Percentiles rank a stretch among this genome's conserved stretches.
These are phyloP conservation scores for Onychostruthus taczanowskii DNA, from an alignment of 2,113 vertebrate species.

Conservation along the genomic window DNA sequence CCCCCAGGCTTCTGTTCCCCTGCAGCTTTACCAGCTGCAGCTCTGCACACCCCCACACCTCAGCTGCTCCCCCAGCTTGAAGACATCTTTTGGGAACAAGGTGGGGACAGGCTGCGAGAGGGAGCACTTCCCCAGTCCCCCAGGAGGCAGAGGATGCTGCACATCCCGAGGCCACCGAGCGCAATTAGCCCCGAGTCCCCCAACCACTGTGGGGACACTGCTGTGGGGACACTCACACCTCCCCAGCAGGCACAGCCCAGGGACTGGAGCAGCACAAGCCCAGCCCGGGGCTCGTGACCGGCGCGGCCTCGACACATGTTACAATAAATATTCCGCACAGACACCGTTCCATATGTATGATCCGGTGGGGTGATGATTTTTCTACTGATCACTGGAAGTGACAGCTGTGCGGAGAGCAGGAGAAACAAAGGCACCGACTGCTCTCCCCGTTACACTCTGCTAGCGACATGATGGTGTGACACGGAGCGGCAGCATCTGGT, in stretches of 20 bases:
- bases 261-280: not conserved
- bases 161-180: not conserved
- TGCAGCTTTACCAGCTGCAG: not conserved
- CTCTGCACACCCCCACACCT: not conserved
- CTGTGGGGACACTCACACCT: rapidly evolving
- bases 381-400: constrained; percentile 73
- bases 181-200: not conserved
- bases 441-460: constrained; percentile 59
- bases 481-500: constrained; percentile 71
- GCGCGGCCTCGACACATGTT: constrained; percentile 45
- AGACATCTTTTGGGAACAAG: not conserved
- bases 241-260: not conserved
- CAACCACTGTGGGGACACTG: rapidly evolving
- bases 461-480: constrained; percentile 61
- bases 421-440: constrained; percentile 65
- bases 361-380: constrained; percentile 74
- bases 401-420: constrained; percentile 74
- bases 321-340: constrained; percentile 74
- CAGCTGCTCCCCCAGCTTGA: not conserved
- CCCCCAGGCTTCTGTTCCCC: not conserved
- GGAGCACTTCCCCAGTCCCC: not conserved
- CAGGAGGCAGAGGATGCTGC: not conserved
- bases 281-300: not conserved
- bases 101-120: not conserved
- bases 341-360: constrained; percentile 78